Percentiles rank a stretch among this genome's conserved stretches.
Conservation (phyloP, 2,797 vertebrate genomes). For the Molossus molossus region DNA sequence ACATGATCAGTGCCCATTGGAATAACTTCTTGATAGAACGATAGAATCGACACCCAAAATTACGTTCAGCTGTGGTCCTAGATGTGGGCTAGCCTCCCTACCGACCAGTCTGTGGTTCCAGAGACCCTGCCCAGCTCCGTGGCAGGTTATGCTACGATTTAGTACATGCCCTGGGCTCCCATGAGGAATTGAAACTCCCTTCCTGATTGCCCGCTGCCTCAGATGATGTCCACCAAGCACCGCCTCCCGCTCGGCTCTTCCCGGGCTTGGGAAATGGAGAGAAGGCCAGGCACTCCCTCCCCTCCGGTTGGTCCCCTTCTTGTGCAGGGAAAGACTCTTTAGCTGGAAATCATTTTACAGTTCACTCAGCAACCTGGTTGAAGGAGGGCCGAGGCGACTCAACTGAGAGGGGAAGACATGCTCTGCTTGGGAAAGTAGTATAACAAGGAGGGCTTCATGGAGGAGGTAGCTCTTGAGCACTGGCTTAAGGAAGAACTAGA, state of each 20-base stretch:
- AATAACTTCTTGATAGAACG: not conserved
- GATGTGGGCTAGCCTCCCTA: not conserved
- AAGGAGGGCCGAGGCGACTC: not conserved
- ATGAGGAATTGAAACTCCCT: not conserved
- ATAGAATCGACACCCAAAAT: not conserved
- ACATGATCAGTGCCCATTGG: not conserved
- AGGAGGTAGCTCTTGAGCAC: not conserved
- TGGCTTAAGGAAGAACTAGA: not conserved
- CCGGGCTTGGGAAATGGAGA: not conserved
- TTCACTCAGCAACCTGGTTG: not conserved
- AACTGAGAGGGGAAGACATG: not conserved
- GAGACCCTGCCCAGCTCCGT: not conserved
- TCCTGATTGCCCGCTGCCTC: not conserved
- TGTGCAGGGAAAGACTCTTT: not conserved
- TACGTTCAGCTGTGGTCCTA: not conserved
- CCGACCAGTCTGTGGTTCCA: not conserved
- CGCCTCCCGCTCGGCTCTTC: not conserved
- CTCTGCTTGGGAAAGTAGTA: not conserved
- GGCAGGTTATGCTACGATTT: not conserved
- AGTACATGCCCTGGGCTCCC: not conserved
- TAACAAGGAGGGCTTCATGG: not conserved
- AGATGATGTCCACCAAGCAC: not conserved
- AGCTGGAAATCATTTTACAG: not conserved
- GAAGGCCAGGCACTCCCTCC: not conserved
- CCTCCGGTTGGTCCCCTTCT: rapidly evolving